Evolutionary conservation across 2,113 vertebrate species (phyloP), one percentile per base, ranked within the genome.

Genomic region (Turdus rufiventris): DNA sequence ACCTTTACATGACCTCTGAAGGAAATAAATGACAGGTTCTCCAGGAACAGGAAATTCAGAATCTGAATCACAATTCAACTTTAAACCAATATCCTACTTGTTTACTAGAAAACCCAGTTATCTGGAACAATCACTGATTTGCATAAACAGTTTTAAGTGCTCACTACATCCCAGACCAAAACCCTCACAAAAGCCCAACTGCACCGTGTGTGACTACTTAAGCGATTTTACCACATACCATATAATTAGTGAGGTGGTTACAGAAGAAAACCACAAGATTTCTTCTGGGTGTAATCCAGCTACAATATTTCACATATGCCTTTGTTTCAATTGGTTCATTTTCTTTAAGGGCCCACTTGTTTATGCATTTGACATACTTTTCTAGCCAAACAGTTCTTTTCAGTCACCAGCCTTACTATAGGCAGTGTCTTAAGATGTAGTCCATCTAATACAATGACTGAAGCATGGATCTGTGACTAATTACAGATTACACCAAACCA

Each of bases 391-490:
- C 5, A 51, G 24, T 38, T 66, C 25, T 85, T 85, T 51, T 53
- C 93, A 58, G 66, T 66, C 86, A 86, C 31, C 50, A 89, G 58
- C n/a, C 42, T 87, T 56, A 54, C 47, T 42, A 25, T 0, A 87
- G n/a, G 62, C 47, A 85, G 29, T 24, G 48, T n/a, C 54, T 75
- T 57, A 72, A 72, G 78, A 78, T 17, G 33, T 13, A 91, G 84
- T 73, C 85, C 93, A 93, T 82, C 95, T 95, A 88, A 92, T 60
- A 95, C 91, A 95, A 95, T 83, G 93, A 96, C 74, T 85, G 87
- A 95, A 94, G 91, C 96, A 96, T 62, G 47, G 74, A 94, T 94
- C 89, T 95, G 85, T 94, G 87, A 87, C n/a, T 67, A 53, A 73
- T 89, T 93, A 92, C 45, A 91, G 91, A 94, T 85, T 92, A 91